Evolutionary conservation across 2,888 invertebrate species (phyloP).

Genomic region (Neoitamus cyanurus): DNA sequence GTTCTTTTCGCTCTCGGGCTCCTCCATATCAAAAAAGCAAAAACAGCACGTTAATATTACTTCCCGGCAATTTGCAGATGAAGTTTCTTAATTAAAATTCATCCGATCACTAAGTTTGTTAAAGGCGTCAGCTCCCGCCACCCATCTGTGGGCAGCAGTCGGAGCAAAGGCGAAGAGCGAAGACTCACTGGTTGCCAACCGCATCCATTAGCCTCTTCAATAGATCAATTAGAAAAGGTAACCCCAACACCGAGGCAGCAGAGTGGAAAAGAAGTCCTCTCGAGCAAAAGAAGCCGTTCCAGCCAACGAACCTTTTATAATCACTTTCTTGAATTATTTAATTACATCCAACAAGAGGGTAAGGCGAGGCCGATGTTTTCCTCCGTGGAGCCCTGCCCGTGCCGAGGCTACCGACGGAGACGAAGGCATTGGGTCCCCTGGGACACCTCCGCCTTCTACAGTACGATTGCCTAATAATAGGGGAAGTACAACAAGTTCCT

Average conservation of each 20-base stretch:
- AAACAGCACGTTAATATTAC: not conserved
- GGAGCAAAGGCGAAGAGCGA: not conserved
- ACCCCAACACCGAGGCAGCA: not conserved
- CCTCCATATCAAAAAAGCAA: not conserved
- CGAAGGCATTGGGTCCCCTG: not conserved
- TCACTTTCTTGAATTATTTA: conserved; percentile 44
- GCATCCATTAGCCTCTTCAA: conserved; percentile 36
- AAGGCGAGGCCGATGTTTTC: not conserved
- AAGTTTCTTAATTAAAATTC: conserved; percentile 36
- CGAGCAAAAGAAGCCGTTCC: conserved; percentile 14
- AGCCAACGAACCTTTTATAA: conserved; percentile 26
- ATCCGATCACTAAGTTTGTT: not conserved
- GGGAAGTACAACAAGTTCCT: conserved; percentile 38
- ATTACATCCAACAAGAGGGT: conserved; percentile 27
- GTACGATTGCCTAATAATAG: not conserved
- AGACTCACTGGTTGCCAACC: conserved; percentile 16
- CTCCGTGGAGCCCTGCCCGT: not conserved
- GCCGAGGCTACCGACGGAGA: not conserved
- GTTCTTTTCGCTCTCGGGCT: no score
- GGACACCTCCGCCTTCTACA: not conserved
- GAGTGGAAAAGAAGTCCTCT: conserved; percentile 3
- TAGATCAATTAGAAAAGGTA: conserved; percentile 40
- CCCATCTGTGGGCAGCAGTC: not conserved
- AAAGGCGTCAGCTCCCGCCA: not conserved
- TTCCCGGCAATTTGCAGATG: not conserved